phyloP scores from a whole-genome alignment of 2,797 vertebrate species.

The Eurystomus glaucurus region DNA sequence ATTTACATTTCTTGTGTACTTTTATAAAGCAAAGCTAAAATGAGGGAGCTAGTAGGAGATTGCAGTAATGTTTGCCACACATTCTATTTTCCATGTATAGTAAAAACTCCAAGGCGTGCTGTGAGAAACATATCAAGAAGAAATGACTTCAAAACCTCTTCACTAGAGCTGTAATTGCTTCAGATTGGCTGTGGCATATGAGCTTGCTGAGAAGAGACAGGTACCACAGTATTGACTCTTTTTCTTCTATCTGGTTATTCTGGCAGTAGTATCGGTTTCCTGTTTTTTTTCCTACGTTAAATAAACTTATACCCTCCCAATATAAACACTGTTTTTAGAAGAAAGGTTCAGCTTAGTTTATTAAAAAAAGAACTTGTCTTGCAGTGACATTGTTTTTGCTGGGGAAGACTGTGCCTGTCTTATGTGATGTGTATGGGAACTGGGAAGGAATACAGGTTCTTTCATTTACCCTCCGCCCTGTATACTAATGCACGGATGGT shows the following conservation, averaged over 20 bases:
- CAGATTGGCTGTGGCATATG: not conserved
- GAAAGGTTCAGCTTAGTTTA: not conserved
- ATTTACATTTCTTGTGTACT: not conserved
- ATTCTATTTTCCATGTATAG: not conserved
- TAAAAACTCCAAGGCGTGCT: not conserved
- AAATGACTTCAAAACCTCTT: not conserved
- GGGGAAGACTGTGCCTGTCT: not conserved
- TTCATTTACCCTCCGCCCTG: not conserved
- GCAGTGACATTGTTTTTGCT: not conserved
- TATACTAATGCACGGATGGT: not conserved
- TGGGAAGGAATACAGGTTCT: not conserved
- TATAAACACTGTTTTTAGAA: not conserved
- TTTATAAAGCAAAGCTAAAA: not conserved
- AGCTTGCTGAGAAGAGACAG: not conserved
- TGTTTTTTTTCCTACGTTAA: not conserved
- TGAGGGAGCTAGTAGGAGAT: not conserved
- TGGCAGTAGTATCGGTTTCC: not conserved
- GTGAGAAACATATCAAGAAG: not conserved
- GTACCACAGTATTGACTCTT: not conserved
- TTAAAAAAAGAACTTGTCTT: not conserved
- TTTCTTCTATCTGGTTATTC: accelerated
- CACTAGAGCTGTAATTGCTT: not conserved
- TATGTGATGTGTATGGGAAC: not conserved
- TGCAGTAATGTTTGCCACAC: not conserved
- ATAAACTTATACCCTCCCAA: not conserved